Percentiles rank a stretch among this genome's conserved stretches.
These are phyloP conservation scores for Acipenser transmontanus DNA, from an alignment of 2,797 vertebrate genomes.

Conservation along the genomic window DNA sequence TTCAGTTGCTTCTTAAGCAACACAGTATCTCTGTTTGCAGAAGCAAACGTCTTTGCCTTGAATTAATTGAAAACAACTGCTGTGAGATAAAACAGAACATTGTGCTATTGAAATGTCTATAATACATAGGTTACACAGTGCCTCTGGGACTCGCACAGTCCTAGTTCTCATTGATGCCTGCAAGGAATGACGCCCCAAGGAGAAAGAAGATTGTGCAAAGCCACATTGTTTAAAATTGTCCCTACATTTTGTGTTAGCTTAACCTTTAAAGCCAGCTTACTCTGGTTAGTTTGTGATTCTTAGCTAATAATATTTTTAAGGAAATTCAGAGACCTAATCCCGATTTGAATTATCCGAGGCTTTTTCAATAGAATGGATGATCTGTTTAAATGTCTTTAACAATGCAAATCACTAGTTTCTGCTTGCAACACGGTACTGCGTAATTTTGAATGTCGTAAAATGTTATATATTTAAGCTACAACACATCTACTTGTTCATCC, in stretches of 20 bases:
- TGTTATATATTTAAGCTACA: no score
- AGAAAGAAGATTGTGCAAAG: constrained; percentile 4
- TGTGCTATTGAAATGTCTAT: background rate
- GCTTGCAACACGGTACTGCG: no score
- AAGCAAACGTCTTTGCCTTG: constrained; percentile 2
- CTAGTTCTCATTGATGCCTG: constrained; percentile 5
- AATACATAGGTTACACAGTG: constrained; percentile 3
- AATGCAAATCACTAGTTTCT: no score
- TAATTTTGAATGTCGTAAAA: no score
- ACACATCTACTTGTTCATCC: no score
- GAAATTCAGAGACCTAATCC: no score
- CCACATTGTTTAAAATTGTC: constrained; percentile 9
- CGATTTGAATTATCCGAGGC: no score
- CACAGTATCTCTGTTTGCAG: background rate
- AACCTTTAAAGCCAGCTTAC: constrained; percentile 14
- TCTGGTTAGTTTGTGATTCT: no score
- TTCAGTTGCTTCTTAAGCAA: background rate
- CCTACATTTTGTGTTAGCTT: constrained; percentile 11
- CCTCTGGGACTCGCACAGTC: background rate
- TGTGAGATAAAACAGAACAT: constrained; percentile 10
- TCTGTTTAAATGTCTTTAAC: no score
- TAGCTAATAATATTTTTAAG: no score
- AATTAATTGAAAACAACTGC: background rate
- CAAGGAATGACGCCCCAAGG: background rate
- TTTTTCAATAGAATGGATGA: no score